Conservation (phyloP, 2,113 vertebrate species). For the Lepisosteus oculatus region DNA sequence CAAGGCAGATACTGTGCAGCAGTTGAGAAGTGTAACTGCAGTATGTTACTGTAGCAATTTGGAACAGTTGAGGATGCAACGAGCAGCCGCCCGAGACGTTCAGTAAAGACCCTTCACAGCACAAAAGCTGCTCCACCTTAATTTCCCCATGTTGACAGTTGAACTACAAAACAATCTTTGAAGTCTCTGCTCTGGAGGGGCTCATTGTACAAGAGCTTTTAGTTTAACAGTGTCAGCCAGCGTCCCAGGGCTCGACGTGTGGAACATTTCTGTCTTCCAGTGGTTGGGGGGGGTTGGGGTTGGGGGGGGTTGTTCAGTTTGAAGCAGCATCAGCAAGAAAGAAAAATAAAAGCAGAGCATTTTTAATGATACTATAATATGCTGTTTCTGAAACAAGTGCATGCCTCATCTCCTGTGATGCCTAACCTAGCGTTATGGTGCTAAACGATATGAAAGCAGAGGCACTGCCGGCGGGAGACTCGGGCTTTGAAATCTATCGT, state of each 20-base stretch:
- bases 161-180: constrained; percentile 71
- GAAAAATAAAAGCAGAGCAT: constrained; percentile 53
- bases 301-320: constrained; percentile 9
- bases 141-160: constrained; percentile 69
- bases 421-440: constrained; percentile 62
- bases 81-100: constrained; percentile 19
- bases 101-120: constrained; percentile 62
- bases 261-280: constrained; percentile 36
- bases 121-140: constrained; percentile 67
- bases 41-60: constrained; percentile 22
- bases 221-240: constrained; percentile 62
- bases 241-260: constrained; percentile 54
- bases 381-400: constrained; percentile 40
- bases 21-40: constrained; percentile 18
- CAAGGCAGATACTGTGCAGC: constrained; percentile 22
- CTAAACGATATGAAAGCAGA: constrained; percentile 46
- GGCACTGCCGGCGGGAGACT: constrained; percentile 43
- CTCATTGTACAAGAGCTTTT: constrained; percentile 46
- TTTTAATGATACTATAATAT: constrained; percentile 63
- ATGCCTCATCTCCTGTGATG: constrained; percentile 59
- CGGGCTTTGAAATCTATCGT: constrained; percentile 40
- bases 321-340: constrained; percentile 24
- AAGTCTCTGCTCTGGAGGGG: constrained; percentile 59
- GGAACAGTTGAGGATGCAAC: constrained; percentile 15
- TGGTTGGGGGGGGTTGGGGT: constrained; percentile 11